Percentiles rank a stretch among this genome's conserved stretches.
These are phyloP conservation scores for Piezodorus guildinii DNA, from an alignment of 1,140 invertebrate genomes.

Conservation along the genomic window DNA sequence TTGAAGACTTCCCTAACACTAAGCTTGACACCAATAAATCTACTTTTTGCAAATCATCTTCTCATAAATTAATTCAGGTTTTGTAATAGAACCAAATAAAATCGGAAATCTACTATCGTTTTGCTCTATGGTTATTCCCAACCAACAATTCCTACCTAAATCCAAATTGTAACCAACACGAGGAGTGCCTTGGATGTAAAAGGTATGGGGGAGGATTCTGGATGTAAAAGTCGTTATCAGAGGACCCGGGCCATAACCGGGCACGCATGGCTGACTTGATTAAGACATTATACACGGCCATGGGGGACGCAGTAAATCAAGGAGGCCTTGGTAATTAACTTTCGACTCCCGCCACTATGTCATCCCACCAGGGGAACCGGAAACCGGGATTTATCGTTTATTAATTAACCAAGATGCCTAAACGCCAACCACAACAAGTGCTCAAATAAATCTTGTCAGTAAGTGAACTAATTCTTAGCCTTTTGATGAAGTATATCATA, in stretches of 20 bases:
- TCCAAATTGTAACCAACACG: neutral
- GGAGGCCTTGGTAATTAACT: conserved; percentile 19
- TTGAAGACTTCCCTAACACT: too few relatives aligned
- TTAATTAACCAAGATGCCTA: conserved; percentile 17
- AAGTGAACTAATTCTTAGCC: too few relatives aligned
- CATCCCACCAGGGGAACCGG: conserved; percentile 8
- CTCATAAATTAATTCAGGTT: too few relatives aligned
- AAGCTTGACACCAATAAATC: too few relatives aligned
- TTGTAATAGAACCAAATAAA: too few relatives aligned
- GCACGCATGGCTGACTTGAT: conserved; percentile 21
- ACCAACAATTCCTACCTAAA: too few relatives aligned
- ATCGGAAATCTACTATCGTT: too few relatives aligned
- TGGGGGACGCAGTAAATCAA: conserved; percentile 5
- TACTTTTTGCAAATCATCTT: too few relatives aligned
- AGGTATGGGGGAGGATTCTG: neutral
- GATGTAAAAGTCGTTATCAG: conserved; percentile 16
- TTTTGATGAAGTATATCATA: too few relatives aligned
- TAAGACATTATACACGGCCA: conserved; percentile 22
- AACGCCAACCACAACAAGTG: too few relatives aligned
- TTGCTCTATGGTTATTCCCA: too few relatives aligned
- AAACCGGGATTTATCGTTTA: conserved; percentile 21
- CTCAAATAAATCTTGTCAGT: too few relatives aligned
- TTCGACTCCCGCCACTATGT: conserved; percentile 10
- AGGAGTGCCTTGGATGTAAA: neutral
- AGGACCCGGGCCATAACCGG: conserved; percentile 12